Evolutionary conservation across 2,888 invertebrate genomes (phyloP), one percentile per base, ranked within the genome.

Genomic region (Ganaspis brasiliensis): DNA sequence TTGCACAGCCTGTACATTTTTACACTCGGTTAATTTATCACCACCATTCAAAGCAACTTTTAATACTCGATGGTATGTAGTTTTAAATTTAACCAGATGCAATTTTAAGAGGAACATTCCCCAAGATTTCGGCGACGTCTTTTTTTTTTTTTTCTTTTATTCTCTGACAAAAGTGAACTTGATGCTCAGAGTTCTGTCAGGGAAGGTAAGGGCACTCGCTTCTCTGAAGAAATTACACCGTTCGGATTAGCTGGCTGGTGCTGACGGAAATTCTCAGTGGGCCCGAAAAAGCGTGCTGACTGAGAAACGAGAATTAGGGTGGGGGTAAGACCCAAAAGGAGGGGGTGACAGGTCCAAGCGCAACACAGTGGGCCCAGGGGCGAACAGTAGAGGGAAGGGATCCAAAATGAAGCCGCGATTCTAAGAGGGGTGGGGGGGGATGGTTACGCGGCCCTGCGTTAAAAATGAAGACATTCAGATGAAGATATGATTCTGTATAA

Each of bases 401-500:
- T 71, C 31, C 8, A 9, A 71, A 71, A 71, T 35, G 26, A 31
- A 71, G 26, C 52, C 31, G 52, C 63, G 57, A 14, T 57, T 57
- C 57, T 1, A 57, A 14, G 21, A 14, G 40, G 45, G 49, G 67
- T 5, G 21, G 19, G 61, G 40, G 52, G 67, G 74, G 56, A 49
- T 57, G 52, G 80, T 85, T 79, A 86, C 81, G 79, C 84, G 82
- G 84, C 77, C 81, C 85, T 85, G 87, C 86, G 88, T 88, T 90
- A 88, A 90, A 90, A 90, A 90, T 90, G 89, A 90, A 90, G 89
- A 90, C 90, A 87, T 90, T 89, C 88, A 87, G 89, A 89, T 89
- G 88, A 85, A 90, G 90, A 90, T 89, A 89, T 87, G 89, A 89
- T 90, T 90, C 89, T 87, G 86, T 88, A 89, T 90, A 89, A 89